Evolutionary conservation across 2,888 invertebrate genomes (phyloP).

Genomic region (Latrodectus hesperus): DNA sequence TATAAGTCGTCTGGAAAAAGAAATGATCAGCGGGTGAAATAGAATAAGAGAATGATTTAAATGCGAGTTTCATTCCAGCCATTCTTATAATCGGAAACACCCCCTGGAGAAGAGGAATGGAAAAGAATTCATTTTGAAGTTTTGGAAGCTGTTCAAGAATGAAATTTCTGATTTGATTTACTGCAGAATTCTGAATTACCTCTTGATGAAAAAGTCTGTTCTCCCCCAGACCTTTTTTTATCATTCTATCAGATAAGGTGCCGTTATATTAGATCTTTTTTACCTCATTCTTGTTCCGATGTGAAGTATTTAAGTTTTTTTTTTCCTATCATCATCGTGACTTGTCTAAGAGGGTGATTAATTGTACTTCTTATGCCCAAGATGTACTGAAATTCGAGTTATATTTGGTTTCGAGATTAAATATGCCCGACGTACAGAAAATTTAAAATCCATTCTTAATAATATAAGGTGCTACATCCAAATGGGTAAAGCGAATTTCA

Average conservation of each 20-base stretch:
- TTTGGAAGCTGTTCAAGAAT: constrained; percentile 42
- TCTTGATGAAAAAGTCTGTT: constrained; percentile 22
- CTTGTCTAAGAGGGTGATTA: constrained; percentile 37
- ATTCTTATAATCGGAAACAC: constrained; percentile 23
- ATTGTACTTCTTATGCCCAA: constrained; percentile 8
- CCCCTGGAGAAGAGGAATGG: background rate
- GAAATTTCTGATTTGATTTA: constrained; percentile 56
- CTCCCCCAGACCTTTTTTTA: background rate
- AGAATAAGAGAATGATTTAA: constrained; percentile 2
- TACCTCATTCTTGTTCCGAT: background rate
- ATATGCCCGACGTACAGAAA: background rate
- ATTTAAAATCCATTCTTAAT: background rate
- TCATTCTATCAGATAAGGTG: constrained; percentile 2
- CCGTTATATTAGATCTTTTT: constrained; percentile 20
- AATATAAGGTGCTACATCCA: too few relatives aligned
- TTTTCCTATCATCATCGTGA: background rate
- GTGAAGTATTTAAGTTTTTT: background rate
- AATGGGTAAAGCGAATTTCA: too few relatives aligned
- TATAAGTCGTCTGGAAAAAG: background rate
- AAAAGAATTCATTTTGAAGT: constrained; percentile 42
- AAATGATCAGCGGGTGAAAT: background rate
- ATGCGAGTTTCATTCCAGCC: background rate
- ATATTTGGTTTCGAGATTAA: constrained; percentile 13
- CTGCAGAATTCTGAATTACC: constrained; percentile 39
- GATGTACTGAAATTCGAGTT: background rate